phyloP scores from a whole-genome alignment of 2,888 invertebrate species.

The Agrotis segetum region DNA sequence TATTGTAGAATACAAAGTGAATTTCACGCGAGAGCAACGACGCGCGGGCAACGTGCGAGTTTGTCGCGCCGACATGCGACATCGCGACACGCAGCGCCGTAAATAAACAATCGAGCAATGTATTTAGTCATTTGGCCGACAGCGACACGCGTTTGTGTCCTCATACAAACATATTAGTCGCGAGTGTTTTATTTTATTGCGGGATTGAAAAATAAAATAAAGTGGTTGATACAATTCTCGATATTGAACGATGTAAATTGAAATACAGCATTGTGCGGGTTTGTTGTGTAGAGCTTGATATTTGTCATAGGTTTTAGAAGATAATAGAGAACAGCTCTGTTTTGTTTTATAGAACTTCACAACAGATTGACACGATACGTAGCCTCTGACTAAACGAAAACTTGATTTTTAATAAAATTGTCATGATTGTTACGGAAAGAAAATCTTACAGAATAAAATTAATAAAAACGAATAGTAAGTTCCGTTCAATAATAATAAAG shows the following conservation, averaged over 20 bases:
- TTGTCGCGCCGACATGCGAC: constrained; percentile 39
- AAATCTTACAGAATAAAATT: neutral
- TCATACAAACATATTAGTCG: constrained; percentile 51
- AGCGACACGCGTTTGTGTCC: constrained; percentile 42
- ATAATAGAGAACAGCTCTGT: neutral
- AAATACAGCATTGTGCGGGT: constrained; percentile 4
- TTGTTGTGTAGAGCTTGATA: neutral
- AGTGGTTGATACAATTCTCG: constrained; percentile 25
- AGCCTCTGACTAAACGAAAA: no score
- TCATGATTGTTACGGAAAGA: no score
- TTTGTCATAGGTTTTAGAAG: constrained; percentile 6
- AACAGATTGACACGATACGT: neutral
- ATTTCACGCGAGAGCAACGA: constrained; percentile 27
- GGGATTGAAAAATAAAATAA: constrained; percentile 41
- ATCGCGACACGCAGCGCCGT: constrained; percentile 14
- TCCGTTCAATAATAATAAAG: constrained; percentile 10
- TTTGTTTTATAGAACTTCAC: neutral
- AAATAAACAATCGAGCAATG: constrained; percentile 60
- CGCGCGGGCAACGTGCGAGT: constrained; percentile 21
- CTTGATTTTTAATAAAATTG: no score
- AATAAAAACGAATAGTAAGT: neutral
- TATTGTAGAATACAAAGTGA: constrained; percentile 57
- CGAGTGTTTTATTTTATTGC: constrained; percentile 48
- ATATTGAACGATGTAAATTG: constrained; percentile 12
- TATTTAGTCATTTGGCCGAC: constrained; percentile 60